Evolutionary conservation across 2,888 invertebrate genomes (phyloP).

Genomic region (Aradus depressus): DNA sequence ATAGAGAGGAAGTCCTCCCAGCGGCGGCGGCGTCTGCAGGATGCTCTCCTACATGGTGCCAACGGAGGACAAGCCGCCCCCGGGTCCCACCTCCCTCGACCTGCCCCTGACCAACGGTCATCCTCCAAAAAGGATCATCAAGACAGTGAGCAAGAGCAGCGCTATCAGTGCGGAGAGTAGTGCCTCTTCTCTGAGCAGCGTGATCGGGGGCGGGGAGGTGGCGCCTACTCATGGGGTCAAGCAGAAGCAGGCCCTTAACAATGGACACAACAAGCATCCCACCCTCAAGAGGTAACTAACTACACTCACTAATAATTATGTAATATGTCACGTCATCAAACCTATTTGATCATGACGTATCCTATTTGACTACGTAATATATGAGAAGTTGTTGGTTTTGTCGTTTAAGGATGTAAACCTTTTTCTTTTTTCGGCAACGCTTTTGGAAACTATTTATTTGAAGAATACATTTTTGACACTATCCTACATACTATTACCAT

Average conservation of each 20-base stretch:
- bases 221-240: slow-evolving; percentile 51
- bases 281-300: slow-evolving; percentile 57
- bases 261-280: slow-evolving; percentile 60
- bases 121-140: slow-evolving; percentile 32
- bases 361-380: too few species aligned
- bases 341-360: too few species aligned
- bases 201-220: slow-evolving; percentile 38
- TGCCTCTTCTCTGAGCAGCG: slow-evolving; percentile 51
- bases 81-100: slow-evolving; percentile 43
- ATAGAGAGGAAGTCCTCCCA: background rate
- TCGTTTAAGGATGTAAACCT: too few species aligned
- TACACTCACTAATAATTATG: too few species aligned
- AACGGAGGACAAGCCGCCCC: slow-evolving; percentile 58
- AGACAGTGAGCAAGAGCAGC: slow-evolving; percentile 30
- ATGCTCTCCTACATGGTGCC: slow-evolving; percentile 75
- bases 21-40: slow-evolving; percentile 25
- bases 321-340: too few species aligned
- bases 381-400: too few species aligned
- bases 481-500: too few species aligned
- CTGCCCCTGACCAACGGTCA: slow-evolving; percentile 38
- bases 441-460: too few species aligned
- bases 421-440: too few species aligned
- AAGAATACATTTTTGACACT: too few species aligned
- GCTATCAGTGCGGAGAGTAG: slow-evolving; percentile 52
- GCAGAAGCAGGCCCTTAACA: slow-evolving; percentile 53